A percentile compares a stretch with the other conserved stretches of the same genome.
These are phyloP conservation scores for Notospermus geniculatus DNA, from an alignment of 1,140 invertebrate species.

Conservation along the genomic window DNA sequence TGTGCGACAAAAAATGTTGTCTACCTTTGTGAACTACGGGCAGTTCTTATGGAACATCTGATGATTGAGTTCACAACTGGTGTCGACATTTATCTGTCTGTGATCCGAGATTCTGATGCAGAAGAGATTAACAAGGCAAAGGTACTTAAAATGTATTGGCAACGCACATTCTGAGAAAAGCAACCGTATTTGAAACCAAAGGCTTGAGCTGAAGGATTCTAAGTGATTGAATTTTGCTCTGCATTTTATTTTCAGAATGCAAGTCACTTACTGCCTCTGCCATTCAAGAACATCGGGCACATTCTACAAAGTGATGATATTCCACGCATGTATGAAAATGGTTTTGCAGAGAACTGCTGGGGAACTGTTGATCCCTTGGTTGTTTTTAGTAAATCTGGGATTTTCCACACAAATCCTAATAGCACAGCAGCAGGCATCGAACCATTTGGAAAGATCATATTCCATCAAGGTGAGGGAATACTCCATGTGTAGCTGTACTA, in stretches of 20 bases:
- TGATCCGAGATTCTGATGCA: slow-evolving; percentile 31
- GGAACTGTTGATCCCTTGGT: slow-evolving; percentile 11
- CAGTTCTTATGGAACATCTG: slow-evolving; percentile 34
- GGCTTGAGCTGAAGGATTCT: too few species aligned
- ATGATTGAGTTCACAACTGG: slow-evolving; percentile 36
- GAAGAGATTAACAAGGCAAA: slow-evolving; percentile 11
- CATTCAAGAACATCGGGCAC: neutral
- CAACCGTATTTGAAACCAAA: too few species aligned
- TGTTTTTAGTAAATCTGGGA: slow-evolving; percentile 4
- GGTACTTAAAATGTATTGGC: neutral
- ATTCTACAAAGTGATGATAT: neutral
- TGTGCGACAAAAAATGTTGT: slow-evolving; percentile 30
- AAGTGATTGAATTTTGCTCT: too few species aligned
- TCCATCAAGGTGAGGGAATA: too few species aligned
- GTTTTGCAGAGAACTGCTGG: slow-evolving; percentile 17
- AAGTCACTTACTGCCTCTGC: neutral
- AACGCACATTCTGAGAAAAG: too few species aligned
- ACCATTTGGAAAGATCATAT: too few species aligned
- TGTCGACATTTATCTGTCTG: slow-evolving; percentile 35
- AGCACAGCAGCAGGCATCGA: too few species aligned
- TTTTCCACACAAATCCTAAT: neutral
- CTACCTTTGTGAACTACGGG: slow-evolving; percentile 27
- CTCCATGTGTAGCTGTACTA: too few species aligned
- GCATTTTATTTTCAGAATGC: neutral
- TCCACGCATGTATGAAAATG: neutral